Base-by-base conservation (phyloP, 2,888 invertebrate genomes). In the Drosophila pseudotalamancana region DNA sequence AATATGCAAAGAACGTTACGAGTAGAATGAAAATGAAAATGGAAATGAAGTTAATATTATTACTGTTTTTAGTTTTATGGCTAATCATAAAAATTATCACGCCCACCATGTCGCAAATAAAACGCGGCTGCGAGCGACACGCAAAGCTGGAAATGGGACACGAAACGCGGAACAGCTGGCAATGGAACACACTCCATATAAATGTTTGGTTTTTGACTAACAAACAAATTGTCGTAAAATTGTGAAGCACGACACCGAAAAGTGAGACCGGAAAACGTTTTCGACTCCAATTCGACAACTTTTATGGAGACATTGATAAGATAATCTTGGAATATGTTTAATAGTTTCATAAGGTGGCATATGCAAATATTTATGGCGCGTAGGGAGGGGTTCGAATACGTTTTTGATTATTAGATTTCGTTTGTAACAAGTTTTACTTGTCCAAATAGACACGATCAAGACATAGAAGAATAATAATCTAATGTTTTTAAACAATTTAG, bases 61-160 rank as follows among this genome's bases (percentile, higher is more conserved):
- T 78, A 84, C 80, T 81, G 81, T 74, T 81, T 76, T 83, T 83
- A 83, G 85, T 83, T 83, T 83, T 84, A 83, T 84, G 76, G 85
- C 80, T 70, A 78, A 84, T 78, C 78, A 84, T 83, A 83, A 83
- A 83, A 84, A 84, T 83, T 83, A 84, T 83, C 83, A 83, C 83
- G 83, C 85, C 83, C 82, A 72, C 80, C 76, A 82, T 59, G 62
- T 56, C 66, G 34, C 83, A 81, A n/a, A n/a, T 72, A 68, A 77
- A 77, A 79, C 12, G 56, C 29, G 55, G 55, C 11, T 50, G 29
- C 54, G 56, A 43, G 29, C 16, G 43, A 62, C 78, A 80, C 78
- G 82, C 82, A 69, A 78, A 61, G 11, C 53, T 51, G 62, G 40
- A 21, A 57, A 19, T 48, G 53, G 14, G 45, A 32, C 34, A 29